phyloP scores from a whole-genome alignment of 2,888 invertebrate genomes.

The Exocentrus adspersus region DNA sequence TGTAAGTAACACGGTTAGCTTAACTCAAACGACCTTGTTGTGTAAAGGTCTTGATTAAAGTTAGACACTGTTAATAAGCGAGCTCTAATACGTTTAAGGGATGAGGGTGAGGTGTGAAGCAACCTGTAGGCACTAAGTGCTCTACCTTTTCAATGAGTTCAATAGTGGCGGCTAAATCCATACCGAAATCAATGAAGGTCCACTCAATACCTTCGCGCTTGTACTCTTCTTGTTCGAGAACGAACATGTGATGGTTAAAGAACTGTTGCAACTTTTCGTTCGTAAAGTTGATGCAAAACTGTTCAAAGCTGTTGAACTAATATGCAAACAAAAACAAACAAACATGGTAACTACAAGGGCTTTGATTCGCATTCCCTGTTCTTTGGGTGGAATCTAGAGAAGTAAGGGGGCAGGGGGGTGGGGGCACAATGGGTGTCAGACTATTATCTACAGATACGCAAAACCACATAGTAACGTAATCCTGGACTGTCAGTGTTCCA shows the following conservation, averaged over 20 bases:
- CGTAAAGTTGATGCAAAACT: conserved; percentile 97
- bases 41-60: conserved; percentile 18
- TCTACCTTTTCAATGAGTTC: conserved; percentile 81
- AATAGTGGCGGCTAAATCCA: conserved; percentile 92
- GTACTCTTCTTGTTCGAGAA: conserved; percentile 97
- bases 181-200: conserved; percentile 97
- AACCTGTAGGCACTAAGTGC: conserved; percentile 16
- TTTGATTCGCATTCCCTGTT: conserved; percentile 49
- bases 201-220: conserved; percentile 94
- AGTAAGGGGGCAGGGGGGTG: conserved; percentile 14
- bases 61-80: not conserved
- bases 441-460: conserved; percentile 33
- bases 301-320: conserved; percentile 91
- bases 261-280: conserved; percentile 98
- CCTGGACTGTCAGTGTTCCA: conserved; percentile 5
- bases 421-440: too few relatives aligned
- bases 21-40: conserved; percentile 24
- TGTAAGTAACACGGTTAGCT: conserved; percentile 63
- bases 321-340: conserved; percentile 57
- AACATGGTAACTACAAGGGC: conserved; percentile 44
- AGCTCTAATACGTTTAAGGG: conserved; percentile 20
- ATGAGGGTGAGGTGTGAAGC: conserved; percentile 13
- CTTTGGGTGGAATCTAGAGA: conserved; percentile 47
- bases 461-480: conserved; percentile 1
- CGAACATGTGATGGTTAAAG: conserved; percentile 99